phyloP scores from a whole-genome alignment of 2,113 vertebrate species.

The Pao palembangensis region DNA sequence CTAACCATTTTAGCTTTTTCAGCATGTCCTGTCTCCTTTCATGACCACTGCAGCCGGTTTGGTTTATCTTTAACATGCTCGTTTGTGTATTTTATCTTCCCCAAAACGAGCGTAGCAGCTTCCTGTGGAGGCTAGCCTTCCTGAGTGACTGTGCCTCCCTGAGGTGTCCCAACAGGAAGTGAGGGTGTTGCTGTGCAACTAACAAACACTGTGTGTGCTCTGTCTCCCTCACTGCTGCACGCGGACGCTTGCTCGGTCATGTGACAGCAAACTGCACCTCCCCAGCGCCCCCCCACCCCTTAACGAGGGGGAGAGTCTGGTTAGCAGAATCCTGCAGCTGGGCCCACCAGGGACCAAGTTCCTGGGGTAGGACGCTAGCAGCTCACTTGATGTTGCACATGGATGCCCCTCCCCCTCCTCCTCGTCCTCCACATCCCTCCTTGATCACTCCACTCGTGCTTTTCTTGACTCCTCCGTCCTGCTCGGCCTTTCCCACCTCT shows the following conservation, averaged over 20 bases:
- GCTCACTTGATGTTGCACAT: constrained; percentile 69
- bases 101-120: not conserved
- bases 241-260: constrained; percentile 78
- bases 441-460: constrained; percentile 1
- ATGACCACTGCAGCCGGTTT: constrained; percentile 46
- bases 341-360: constrained; percentile 99
- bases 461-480: not conserved
- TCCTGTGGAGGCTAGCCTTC: not conserved
- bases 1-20: constrained; percentile 34
- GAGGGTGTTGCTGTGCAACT: constrained; percentile 1
- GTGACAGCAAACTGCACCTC: constrained; percentile 99
- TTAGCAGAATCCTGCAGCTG: constrained; percentile 99
- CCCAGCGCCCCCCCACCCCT: constrained; percentile 98
- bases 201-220: constrained; percentile 76
- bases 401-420: constrained; percentile 68
- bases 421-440: too few relatives aligned
- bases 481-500: constrained; percentile 69
- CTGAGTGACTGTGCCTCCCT: too few relatives aligned
- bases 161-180: not conserved
- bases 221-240: constrained; percentile 94
- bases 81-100: not conserved
- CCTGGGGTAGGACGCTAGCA: constrained; percentile 90
- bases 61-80: too few relatives aligned
- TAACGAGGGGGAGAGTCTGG: constrained; percentile 99
- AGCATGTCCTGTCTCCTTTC: constrained; percentile 57